Evolutionary conservation across 1,140 invertebrate species (phyloP).

Genomic region (Ceratosolen solmsi): DNA sequence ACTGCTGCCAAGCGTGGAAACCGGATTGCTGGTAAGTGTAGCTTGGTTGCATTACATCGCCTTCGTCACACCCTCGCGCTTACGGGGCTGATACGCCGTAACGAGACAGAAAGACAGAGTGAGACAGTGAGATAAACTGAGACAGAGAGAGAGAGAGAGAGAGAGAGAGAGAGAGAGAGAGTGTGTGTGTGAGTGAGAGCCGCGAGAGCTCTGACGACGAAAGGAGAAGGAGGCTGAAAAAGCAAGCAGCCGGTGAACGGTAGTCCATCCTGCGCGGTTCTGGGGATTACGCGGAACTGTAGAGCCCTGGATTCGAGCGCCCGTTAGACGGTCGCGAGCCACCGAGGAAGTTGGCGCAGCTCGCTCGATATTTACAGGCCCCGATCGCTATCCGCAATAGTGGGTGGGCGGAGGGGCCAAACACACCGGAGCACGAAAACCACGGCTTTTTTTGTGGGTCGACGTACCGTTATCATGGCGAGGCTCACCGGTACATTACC

Average conservation of each 20-base stretch:
- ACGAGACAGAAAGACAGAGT: not conserved
- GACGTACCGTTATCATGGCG: slow-evolving; percentile 43
- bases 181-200: too few species aligned
- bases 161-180: too few species aligned
- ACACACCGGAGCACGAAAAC: not conserved
- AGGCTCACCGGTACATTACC: not conserved
- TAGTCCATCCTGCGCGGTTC: slow-evolving; percentile 56
- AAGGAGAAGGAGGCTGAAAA: not conserved
- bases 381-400: not conserved
- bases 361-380: slow-evolving; percentile 72
- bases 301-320: slow-evolving; percentile 26
- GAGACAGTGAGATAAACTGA: too few species aligned
- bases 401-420: not conserved
- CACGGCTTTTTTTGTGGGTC: slow-evolving; percentile 40
- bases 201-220: too few species aligned
- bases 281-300: slow-evolving; percentile 27
- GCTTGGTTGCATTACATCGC: not conserved
- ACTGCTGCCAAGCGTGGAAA: slow-evolving; percentile 93
- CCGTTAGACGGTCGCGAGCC: slow-evolving; percentile 29
- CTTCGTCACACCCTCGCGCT: slow-evolving; percentile 2
- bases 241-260: slow-evolving; percentile 51
- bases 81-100: not conserved
- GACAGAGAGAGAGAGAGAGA: not conserved
- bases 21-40: slow-evolving; percentile 89
- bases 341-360: slow-evolving; percentile 43